Evolutionary conservation across 2,888 invertebrate genomes (phyloP).

Genomic region (Junonia oenone): DNA sequence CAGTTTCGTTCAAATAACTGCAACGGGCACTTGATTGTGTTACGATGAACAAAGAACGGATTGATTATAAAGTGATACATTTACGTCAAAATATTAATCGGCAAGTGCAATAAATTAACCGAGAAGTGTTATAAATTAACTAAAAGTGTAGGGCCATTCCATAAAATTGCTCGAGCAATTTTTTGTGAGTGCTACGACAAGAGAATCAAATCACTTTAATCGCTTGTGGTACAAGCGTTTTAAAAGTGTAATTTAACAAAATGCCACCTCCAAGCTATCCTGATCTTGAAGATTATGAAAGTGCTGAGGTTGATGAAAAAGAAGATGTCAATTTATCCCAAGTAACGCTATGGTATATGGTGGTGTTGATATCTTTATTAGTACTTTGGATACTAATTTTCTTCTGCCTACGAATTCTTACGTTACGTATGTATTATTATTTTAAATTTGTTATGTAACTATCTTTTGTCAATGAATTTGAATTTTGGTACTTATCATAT

Average conservation of each 20-base stretch:
- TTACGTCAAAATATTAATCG: background rate
- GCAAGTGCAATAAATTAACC: background rate
- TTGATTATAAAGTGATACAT: background rate
- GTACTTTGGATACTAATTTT: constrained; percentile 58
- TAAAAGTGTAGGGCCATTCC: constrained; percentile 37
- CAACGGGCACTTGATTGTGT: constrained; percentile 8
- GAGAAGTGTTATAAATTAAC: background rate
- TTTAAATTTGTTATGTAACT: too few relatives aligned
- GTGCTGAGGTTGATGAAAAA: constrained; percentile 28
- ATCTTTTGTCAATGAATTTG: too few relatives aligned
- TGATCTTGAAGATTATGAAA: constrained; percentile 34
- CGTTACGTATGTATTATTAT: constrained; percentile 45
- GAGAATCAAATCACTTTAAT: constrained; percentile 30
- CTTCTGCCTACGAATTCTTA: constrained; percentile 55
- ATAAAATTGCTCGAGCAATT: constrained; percentile 50
- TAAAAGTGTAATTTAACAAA: constrained; percentile 31
- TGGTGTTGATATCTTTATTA: constrained; percentile 52
- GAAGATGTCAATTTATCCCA: constrained; percentile 36
- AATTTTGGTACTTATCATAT: too few relatives aligned
- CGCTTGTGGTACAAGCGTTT: constrained; percentile 39
- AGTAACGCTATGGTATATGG: constrained; percentile 63
- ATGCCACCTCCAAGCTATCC: constrained; percentile 60
- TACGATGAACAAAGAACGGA: constrained; percentile 17
- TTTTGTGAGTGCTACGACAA: constrained; percentile 41
- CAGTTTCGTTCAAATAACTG: constrained; percentile 17